Base-by-base conservation (phyloP, 2,797 vertebrate species). In the Microtus californicus region DNA sequence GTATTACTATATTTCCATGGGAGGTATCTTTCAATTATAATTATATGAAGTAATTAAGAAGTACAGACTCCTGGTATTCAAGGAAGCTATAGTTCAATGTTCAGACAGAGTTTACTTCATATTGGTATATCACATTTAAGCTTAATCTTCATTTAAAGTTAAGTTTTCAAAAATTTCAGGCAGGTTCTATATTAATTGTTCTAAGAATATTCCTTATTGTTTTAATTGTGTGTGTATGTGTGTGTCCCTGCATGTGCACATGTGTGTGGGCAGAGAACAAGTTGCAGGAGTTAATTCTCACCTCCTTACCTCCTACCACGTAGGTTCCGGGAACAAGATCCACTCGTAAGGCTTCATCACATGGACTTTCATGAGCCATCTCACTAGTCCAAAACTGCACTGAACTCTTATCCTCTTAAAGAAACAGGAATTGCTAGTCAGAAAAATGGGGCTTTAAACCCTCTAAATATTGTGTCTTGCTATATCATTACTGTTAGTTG, bases 1-100 rank as follows among this genome's bases (percentile, higher is more conserved):
- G 45, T 43, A 90, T 78, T 79, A 87, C 29, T 79, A 67, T 67
- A 83, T 19, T 94, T 94, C 82, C 17, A 88, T 86, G 23, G 37
- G 79, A 88, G n/a, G 13, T 59, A 78, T 43, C 61, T 86, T 91
- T 93, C 65, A 90, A 67, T 73, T 94, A 56, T 15, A 74, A 73
- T 78, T 89, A 76, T 15, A 21, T 89, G n/a, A 90, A 90, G 15
- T 81, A 90, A 93, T 37, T 87, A 54, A 94, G 71, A 48, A 82
- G 43, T 71, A 81, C 54, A 91, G 27, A 54, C 6, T 80, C 48
- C 25, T 86, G 17, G 19, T 82, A 93, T 13, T 92, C 54, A 92
- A 65, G 34, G 61, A 87, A 34, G 87, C 40, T 45, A 87, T 15
- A 65, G 54, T 79, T 92, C 10, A 37, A n/a, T 74, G n/a, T 78